Base-by-base conservation (phyloP, 2,113 vertebrate species). In the Triplophysa siluroides region DNA sequence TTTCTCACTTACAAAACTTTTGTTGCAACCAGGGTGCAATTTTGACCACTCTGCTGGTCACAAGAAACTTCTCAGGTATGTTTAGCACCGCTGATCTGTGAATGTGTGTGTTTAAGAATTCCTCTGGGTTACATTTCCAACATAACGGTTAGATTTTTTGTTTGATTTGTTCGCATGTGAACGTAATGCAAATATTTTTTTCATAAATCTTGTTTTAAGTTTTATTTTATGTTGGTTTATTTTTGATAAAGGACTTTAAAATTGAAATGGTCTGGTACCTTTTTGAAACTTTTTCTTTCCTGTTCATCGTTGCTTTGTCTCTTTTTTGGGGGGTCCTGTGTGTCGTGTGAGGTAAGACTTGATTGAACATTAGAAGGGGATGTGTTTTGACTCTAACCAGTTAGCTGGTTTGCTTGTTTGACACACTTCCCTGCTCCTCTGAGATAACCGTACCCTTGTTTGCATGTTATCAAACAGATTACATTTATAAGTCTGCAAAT, bases 61-160 rank as follows among this genome's bases (percentile, higher is more conserved):
- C 97, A 78, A 96, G 97, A 90, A 99, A 99, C 91, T 99, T 99
- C 88, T 99, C 97, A 97, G 97, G 97, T 98, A 95, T 81, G 91
- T 92, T 85, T 76, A 69, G 76, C 56, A 70, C n/a, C 24, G 76
- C 68, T 78, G 79, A 63, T 77, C 45, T 62, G n/a, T 26, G 14
- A 60, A 23, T 76, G 61, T 76, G 50, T 16, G 14, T 54, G 54
- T 58, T 58, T 14, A 58, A 21, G 54, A n/a, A 21, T 58, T 45
- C 8, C 8, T 45, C 2, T 45, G 8, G 50, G 50, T 18, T 38
- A 21, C n/a, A 6, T 58, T 58, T 56, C 18, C 54, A 56, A n/a
- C 19, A 56, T n/a, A 56, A 56, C 0, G 7, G 19, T 56, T n/a
- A 2, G 6, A 8, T n/a, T 76, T 63, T 58, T 61, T 24, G 1